Evolutionary conservation across 2,113 vertebrate genomes (phyloP).

Genomic region (Maccullochella peelii): DNA sequence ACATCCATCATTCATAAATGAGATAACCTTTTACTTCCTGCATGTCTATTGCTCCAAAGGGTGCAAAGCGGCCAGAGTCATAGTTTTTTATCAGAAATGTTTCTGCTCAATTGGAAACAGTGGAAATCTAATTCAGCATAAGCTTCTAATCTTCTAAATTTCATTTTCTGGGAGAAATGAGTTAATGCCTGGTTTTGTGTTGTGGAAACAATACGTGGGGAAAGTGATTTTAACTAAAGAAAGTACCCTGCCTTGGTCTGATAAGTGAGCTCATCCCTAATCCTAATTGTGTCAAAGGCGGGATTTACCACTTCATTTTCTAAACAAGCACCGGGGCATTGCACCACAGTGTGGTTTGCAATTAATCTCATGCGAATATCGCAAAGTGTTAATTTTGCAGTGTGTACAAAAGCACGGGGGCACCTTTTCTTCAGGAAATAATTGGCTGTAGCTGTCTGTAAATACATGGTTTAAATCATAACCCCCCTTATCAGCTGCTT

Average conservation of each 20-base stretch:
- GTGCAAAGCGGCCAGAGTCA: constrained; percentile 19
- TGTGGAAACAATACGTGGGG: constrained; percentile 67
- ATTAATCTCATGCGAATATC: constrained; percentile 66
- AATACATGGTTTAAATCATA: constrained; percentile 70
- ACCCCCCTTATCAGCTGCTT: constrained; percentile 65
- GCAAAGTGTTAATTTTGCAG: constrained; percentile 50
- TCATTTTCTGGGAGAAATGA: constrained; percentile 69
- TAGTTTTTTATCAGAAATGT: constrained; percentile 41
- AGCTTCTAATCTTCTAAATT: constrained; percentile 74
- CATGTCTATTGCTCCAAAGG: constrained; percentile 31
- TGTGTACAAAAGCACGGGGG: constrained; percentile 57
- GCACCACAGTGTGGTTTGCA: constrained; percentile 42
- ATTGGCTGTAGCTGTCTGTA: constrained; percentile 64
- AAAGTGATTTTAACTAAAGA: constrained; percentile 68
- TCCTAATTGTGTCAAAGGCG: constrained; percentile 79
- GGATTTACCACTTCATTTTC: constrained; percentile 76
- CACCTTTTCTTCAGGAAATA: constrained; percentile 51
- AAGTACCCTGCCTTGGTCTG: constrained; percentile 66
- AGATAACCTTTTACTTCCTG: constrained; percentile 59
- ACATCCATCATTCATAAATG: constrained; percentile 61
- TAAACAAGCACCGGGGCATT: constrained; percentile 63
- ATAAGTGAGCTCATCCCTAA: constrained; percentile 78
- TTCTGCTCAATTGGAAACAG: constrained; percentile 64
- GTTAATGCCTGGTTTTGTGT: constrained; percentile 49
- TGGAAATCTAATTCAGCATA: constrained; percentile 63